Conservation (phyloP, 2,113 vertebrate genomes). For the Polypterus bichir region DNA sequence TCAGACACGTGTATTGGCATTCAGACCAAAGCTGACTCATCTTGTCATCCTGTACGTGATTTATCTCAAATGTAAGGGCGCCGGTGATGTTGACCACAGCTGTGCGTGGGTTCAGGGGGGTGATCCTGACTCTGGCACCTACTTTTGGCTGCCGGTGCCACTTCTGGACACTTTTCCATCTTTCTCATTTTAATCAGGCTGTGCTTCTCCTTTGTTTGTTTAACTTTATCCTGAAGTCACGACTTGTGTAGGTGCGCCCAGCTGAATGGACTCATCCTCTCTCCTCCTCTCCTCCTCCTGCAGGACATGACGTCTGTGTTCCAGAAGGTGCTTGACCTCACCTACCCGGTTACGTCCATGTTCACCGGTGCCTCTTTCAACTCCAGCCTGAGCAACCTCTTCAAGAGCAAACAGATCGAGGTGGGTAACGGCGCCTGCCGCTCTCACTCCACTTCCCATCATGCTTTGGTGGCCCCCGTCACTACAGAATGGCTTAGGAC, state of each 20-base stretch:
- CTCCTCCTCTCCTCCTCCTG: slow-evolving; percentile 1
- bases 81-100: no score
- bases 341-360: slow-evolving; percentile 86
- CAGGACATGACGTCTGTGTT: slow-evolving; percentile 74
- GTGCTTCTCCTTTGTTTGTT: background rate
- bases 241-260: no score
- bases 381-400: slow-evolving; percentile 58
- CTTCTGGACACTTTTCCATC: no score
- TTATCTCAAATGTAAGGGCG: no score
- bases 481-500: no score
- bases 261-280: background rate
- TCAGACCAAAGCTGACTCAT: no score
- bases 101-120: no score
- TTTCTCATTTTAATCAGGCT: background rate
- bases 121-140: no score
- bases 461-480: no score
- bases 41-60: no score
- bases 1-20: no score
- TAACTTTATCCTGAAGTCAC: background rate
- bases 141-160: no score
- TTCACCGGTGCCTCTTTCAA: slow-evolving; percentile 85
- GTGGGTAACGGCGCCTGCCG: slow-evolving; percentile 30
- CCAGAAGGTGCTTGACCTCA: slow-evolving; percentile 73
- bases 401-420: slow-evolving; percentile 82
- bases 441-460: background rate